Evolutionary conservation across 64 coral and sea anemone species (phyloP), one percentile per base, ranked within the genome.

Genomic region (Exaiptasia diaphana): DNA sequence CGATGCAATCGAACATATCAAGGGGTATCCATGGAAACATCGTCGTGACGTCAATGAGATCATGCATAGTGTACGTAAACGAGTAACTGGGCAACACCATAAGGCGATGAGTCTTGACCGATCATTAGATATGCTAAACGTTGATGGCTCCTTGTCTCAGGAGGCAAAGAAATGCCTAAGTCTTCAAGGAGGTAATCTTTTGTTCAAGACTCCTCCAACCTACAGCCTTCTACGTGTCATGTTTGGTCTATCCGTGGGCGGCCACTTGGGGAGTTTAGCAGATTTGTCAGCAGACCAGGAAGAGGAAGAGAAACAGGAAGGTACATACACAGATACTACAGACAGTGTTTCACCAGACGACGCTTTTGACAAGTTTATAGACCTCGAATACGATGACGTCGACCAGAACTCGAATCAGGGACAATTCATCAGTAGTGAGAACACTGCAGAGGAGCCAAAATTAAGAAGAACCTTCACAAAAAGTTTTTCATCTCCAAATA

Each of bases 51-150:
- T 40, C 11, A 73, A 41, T 42, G 32, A 35, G 12, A 15, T 73
- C 14, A 73, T 73, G 12, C 38, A 73, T 37, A 73, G 69, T 49
- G 69, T 73, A 11, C 69, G 69, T 17, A 73, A 43, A 49, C 32
- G 69, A 41, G 69, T 73, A 2, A 40, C 32, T 25, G 69, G 69
- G 25, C 12, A 35, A 20, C 69, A 73, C 1, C 18, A 46, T 25
- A 20, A 73, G 27, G 39, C 25, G 4, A 12, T 73, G 4, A 73
- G 69, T 49, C 38, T 73, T 4, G 69, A 73, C 69, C 69, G 69
- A 21, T 30, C 32, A 21, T 40, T 73, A 13, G 61, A 65, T n/a
- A 13, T 35, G 61, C 38, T 65, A 20, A 38, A 65, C 14, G 61
- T 65, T 3, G 61, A 65, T 36, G 61, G 61, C 15, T 65, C 30